Conservation (phyloP, 2,888 invertebrate species). For the Lepidonotus clava region DNA sequence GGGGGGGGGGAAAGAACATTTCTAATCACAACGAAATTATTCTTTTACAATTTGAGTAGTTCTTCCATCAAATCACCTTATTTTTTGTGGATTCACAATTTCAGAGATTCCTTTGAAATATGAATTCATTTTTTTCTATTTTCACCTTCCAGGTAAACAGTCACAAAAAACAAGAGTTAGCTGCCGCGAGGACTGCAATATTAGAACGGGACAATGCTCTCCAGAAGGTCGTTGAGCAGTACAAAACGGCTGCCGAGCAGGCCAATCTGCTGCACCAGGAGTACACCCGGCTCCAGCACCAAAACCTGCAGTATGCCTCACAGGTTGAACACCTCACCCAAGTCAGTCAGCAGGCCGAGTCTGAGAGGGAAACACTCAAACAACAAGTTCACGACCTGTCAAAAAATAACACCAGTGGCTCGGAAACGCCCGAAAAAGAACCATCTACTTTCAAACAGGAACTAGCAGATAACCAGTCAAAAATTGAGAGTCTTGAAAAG, state of each 20-base stretch:
- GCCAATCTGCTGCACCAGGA: slow-evolving; percentile 40
- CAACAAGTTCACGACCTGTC: background rate
- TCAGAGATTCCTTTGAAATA: too few relatives aligned
- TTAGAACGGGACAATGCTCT: slow-evolving; percentile 29
- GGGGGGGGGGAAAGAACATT: too few relatives aligned
- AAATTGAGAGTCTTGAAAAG: background rate
- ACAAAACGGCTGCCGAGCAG: slow-evolving; percentile 31
- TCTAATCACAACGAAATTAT: too few relatives aligned
- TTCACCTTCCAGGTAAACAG: slow-evolving; percentile 36
- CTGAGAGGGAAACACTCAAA: background rate
- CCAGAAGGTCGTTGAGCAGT: slow-evolving; percentile 16
- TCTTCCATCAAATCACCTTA: too few relatives aligned
- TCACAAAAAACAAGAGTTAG: slow-evolving; percentile 26
- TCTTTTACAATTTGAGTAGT: too few relatives aligned
- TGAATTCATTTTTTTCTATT: too few relatives aligned
- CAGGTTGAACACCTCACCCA: slow-evolving; percentile 6
- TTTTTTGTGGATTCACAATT: too few relatives aligned
- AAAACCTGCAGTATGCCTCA: background rate
- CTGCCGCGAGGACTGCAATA: slow-evolving; percentile 39
- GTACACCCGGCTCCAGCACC: background rate
- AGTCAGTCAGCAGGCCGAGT: background rate
- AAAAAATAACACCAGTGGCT: background rate
- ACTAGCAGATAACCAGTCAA: background rate
- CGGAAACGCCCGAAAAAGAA: too few relatives aligned
- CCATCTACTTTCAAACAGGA: too few relatives aligned